These are phyloP conservation scores for Megaceryle maxima DNA, from an alignment of 2,113 vertebrate species.

Conservation along the genomic window DNA sequence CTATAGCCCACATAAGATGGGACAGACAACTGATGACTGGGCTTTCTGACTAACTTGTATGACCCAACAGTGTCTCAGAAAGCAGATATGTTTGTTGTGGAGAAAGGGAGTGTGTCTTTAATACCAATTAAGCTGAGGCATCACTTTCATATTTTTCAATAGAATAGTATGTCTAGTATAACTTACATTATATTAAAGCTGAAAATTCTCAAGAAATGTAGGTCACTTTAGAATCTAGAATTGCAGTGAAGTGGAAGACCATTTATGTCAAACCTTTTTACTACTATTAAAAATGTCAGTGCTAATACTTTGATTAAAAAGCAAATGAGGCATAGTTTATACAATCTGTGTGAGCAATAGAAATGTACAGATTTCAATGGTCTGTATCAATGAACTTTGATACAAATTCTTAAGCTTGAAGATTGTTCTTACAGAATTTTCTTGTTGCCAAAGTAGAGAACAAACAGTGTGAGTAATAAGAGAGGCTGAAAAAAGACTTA, in stretches of 20 bases:
- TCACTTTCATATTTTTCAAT: neutral
- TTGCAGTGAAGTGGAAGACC: neutral
- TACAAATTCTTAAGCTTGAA: neutral
- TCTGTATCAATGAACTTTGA: neutral
- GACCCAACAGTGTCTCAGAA: neutral
- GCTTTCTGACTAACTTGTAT: neutral
- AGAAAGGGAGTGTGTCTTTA: neutral
- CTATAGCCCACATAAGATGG: neutral
- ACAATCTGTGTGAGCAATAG: neutral
- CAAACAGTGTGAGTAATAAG: neutral
- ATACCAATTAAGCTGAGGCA: neutral
- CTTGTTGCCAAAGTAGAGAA: neutral
- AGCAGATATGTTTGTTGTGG: neutral
- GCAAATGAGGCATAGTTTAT: constrained; percentile 11
- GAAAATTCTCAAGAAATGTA: constrained; percentile 20
- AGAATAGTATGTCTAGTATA: neutral
- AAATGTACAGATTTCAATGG: neutral
- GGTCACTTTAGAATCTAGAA: neutral
- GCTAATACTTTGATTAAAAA: constrained; percentile 30
- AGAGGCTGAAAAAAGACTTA: neutral
- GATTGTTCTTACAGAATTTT: neutral
- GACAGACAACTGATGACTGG: neutral
- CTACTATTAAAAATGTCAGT: neutral
- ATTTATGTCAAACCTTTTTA: neutral
- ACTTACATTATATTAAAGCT: neutral